phyloP scores from a whole-genome alignment of 2,113 vertebrate genomes.

The Ictalurus punctatus region DNA sequence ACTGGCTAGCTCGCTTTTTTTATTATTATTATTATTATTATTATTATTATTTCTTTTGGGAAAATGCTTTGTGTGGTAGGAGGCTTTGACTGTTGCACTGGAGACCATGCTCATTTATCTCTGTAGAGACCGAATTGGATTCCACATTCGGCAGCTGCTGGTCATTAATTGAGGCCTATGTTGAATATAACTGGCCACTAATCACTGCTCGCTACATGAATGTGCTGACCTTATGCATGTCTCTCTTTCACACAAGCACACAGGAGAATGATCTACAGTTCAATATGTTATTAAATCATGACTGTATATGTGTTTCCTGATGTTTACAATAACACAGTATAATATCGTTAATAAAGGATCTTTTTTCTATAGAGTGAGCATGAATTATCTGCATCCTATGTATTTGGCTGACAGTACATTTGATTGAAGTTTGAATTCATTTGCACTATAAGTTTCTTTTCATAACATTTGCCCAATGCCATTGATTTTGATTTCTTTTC shows the following conservation, averaged over 20 bases:
- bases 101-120: conserved; percentile 43
- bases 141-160: conserved; percentile 48
- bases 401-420: neutral
- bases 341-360: neutral
- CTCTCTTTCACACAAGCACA: neutral
- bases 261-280: neutral
- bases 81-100: conserved; percentile 9
- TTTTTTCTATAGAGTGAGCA: neutral
- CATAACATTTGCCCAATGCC: neutral
- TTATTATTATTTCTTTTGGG: neutral
- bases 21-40: neutral
- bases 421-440: neutral
- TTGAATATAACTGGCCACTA: conserved; percentile 42
- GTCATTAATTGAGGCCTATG: conserved; percentile 50
- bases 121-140: conserved; percentile 51
- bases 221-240: conserved; percentile 54
- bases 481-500: neutral
- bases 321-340: neutral
- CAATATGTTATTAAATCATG: neutral
- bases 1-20: neutral
- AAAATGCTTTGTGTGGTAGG: neutral
- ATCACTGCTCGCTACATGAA: conserved; percentile 49
- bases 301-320: neutral
- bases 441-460: neutral
- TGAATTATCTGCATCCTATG: neutral